A percentile compares a stretch with the other conserved stretches of the same genome.
These are phyloP conservation scores for Ladona fulva DNA, from an alignment of 1,140 invertebrate genomes.

Conservation along the genomic window DNA sequence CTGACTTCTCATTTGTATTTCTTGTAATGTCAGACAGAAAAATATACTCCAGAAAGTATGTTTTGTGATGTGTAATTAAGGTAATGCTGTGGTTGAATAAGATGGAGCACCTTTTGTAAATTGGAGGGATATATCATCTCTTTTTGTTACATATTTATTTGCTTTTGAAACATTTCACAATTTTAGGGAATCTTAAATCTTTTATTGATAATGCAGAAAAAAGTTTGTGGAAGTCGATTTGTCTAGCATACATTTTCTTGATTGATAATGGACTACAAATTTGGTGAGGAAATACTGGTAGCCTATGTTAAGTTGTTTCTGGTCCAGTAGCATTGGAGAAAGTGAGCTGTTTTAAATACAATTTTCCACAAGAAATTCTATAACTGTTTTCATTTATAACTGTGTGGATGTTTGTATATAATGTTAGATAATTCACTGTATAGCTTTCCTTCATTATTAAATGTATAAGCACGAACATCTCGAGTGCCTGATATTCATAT, in stretches of 20 bases:
- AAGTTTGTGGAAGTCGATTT: background rate
- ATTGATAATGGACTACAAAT: background rate
- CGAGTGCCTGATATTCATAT: background rate
- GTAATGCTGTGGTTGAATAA: background rate
- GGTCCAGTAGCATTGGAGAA: background rate
- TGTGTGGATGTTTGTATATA: constrained; percentile 6
- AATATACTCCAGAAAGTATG: background rate
- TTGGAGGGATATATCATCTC: background rate
- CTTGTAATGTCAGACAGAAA: background rate
- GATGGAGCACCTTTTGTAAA: background rate
- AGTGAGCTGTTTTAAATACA: background rate
- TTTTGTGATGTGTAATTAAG: background rate
- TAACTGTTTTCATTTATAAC: background rate
- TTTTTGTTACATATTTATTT: background rate
- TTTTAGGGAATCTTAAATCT: too few relatives aligned
- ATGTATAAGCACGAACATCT: background rate
- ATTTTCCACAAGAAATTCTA: background rate
- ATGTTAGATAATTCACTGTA: background rate
- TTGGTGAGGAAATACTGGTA: background rate
- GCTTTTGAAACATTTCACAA: background rate
- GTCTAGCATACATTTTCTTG: background rate
- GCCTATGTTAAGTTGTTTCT: background rate
- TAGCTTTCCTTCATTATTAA: background rate
- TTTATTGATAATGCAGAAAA: background rate
- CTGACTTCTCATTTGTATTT: background rate